phyloP scores from a whole-genome alignment of 2,113 vertebrate species.

The Colossoma macropomum region DNA sequence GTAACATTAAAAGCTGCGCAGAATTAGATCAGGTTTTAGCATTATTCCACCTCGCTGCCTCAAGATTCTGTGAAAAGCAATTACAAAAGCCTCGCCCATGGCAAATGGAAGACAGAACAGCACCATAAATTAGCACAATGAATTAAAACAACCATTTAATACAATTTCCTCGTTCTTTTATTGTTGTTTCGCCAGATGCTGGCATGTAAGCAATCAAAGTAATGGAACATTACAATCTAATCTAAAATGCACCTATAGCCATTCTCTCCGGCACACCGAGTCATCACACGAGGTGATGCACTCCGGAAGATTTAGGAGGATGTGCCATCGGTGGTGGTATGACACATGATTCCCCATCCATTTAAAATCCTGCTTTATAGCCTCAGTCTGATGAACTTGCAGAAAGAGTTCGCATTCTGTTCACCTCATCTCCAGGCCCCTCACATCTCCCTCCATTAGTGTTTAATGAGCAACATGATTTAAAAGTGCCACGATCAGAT shows the following conservation, averaged over 20 bases:
- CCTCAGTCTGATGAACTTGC: constrained; percentile 52
- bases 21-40: constrained; percentile 67
- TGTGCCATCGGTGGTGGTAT: constrained; percentile 35
- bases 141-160: constrained; percentile 71
- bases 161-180: constrained; percentile 65
- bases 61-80: constrained; percentile 53
- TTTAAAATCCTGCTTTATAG: constrained; percentile 55
- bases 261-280: constrained; percentile 45
- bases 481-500: constrained; percentile 51
- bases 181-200: constrained; percentile 65
- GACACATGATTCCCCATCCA: constrained; percentile 50
- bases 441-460: constrained; percentile 57
- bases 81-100: constrained; percentile 61
- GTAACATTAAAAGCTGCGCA: constrained; percentile 72
- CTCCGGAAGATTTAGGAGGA: constrained; percentile 54
- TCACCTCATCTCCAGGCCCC: constrained; percentile 41
- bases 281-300: constrained; percentile 38
- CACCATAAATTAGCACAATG: constrained; percentile 63
- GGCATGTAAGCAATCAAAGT: constrained; percentile 74
- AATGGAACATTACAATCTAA: constrained; percentile 73
- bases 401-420: constrained; percentile 49
- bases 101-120: constrained; percentile 45
- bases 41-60: constrained; percentile 74
- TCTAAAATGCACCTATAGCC: constrained; percentile 66
- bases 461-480: constrained; percentile 58